Conservation (phyloP, 1,140 invertebrate species). For the Gonioctena quinquepunctata region DNA sequence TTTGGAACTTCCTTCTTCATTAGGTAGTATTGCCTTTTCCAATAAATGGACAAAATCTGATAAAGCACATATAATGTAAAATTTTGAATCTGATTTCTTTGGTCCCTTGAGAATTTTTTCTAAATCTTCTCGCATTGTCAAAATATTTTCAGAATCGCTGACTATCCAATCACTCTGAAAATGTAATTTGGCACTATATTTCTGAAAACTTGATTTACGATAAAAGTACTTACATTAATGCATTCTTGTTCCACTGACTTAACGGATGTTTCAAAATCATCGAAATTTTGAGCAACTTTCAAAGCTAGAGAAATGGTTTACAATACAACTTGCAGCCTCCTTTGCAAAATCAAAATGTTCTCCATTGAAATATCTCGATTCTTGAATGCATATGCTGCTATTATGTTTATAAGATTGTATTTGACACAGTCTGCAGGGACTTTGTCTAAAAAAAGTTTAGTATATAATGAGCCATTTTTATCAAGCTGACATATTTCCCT, state of each 20-base stretch:
- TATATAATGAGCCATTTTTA: too few relatives aligned
- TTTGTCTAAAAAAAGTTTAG: constrained; percentile 61
- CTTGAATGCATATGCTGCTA: constrained; percentile 70
- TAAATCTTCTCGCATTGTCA: constrained; percentile 54
- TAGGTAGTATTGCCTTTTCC: constrained; percentile 50
- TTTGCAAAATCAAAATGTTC: constrained; percentile 65
- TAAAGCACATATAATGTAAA: constrained; percentile 61
- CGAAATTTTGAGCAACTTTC: constrained; percentile 64
- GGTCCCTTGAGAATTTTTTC: constrained; percentile 59
- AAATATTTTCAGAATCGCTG: constrained; percentile 52
- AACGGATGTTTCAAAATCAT: constrained; percentile 63
- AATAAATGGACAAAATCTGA: constrained; percentile 66
- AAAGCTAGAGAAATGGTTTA: constrained; percentile 66
- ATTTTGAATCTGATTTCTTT: constrained; percentile 52
- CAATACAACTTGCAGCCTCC: constrained; percentile 63
- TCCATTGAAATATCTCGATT: constrained; percentile 70
- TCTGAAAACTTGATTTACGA: neutral
- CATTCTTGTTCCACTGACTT: constrained; percentile 65
- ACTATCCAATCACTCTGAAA: constrained; percentile 55
- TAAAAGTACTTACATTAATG: constrained; percentile 57
- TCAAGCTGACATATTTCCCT: too few relatives aligned
- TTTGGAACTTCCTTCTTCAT: constrained; percentile 48
- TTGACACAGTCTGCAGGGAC: constrained; percentile 65
- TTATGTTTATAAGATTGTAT: constrained; percentile 71
- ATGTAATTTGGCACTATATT: constrained; percentile 20